Percentiles rank a stretch among this genome's conserved stretches.
Conservation (phyloP, 2,113 vertebrate species). For the Elanoides forficatus region DNA sequence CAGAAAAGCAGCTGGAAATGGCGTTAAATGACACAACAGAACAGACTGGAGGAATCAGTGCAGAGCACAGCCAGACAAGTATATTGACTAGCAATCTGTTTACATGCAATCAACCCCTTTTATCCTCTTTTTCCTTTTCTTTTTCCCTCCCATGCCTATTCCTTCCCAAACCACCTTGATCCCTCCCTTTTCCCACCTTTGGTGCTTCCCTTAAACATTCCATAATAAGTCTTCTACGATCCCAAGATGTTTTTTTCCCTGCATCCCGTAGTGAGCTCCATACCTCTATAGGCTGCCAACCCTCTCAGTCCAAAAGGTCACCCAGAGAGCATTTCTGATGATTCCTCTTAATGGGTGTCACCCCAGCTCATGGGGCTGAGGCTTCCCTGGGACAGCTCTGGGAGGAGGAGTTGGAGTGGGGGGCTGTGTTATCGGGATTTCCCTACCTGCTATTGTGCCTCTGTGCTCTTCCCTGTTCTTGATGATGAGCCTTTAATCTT, state of each 20-base stretch:
- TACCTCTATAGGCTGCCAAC: neutral
- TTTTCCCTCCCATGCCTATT: neutral
- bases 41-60: neutral
- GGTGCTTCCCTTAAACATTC: neutral
- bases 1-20: neutral
- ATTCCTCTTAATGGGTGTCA: neutral
- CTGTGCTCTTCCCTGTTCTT: neutral
- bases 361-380: neutral
- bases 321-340: neutral
- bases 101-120: neutral
- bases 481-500: neutral
- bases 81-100: neutral
- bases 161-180: neutral
- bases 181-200: neutral
- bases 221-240: neutral
- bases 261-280: neutral
- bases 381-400: neutral
- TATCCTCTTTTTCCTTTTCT: neutral
- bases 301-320: neutral
- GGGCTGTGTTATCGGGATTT: neutral
- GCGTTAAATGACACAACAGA: neutral
- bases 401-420: rapidly evolving
- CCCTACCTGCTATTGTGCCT: neutral
- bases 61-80: neutral
- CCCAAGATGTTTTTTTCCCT: neutral